Base-by-base conservation (phyloP, 2,797 vertebrate genomes). In the Synanceia verrucosa region DNA sequence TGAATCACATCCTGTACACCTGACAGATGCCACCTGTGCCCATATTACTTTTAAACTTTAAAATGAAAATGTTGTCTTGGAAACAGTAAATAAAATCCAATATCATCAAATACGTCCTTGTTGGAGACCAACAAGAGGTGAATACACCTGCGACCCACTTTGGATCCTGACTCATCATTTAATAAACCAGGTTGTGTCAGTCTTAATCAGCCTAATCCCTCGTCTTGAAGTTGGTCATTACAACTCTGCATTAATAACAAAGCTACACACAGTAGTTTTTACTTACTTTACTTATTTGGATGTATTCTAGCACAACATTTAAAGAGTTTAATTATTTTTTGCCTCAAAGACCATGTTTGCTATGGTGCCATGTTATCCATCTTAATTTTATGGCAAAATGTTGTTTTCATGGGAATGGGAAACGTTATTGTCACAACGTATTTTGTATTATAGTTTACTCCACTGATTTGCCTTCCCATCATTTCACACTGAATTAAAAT, bases 141-240 rank as follows among this genome's bases (percentile, higher is more conserved):
- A 39, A 67, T 19, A 63, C 9, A 76, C 56, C 62, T 73, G 66
- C 84, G 90, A 86, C 86, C 86, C 65, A 80, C 31, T 86, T 87
- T 69, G 46, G 44, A 62, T 78, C 34, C 78, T 76, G 47, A 78
- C 44, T 76, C 73, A 86, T 83, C 78, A 76, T 82, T 66, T 82
- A n/a, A 83, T 83, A 85, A 88, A 84, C 44, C 41, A 58, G 68
- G 43, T 72, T 81, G 39, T 68, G 73, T 84, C 86, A 65, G 23
- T 47, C 23, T 62, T 55, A 79, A 86, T 88, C 58, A 79, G 13
- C 7, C 19, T 89, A 86, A 89, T 89, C 84, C 66, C 21, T 39
- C 6, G 2, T 6, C 37, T n/a, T 39, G 14, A 77, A 65, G 36
- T n/a, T 19, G 16, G 24, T 65, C 65, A 60, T 21, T 8, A 36